Conservation (phyloP, 2,113 vertebrate genomes). For the Sapajus apella region DNA sequence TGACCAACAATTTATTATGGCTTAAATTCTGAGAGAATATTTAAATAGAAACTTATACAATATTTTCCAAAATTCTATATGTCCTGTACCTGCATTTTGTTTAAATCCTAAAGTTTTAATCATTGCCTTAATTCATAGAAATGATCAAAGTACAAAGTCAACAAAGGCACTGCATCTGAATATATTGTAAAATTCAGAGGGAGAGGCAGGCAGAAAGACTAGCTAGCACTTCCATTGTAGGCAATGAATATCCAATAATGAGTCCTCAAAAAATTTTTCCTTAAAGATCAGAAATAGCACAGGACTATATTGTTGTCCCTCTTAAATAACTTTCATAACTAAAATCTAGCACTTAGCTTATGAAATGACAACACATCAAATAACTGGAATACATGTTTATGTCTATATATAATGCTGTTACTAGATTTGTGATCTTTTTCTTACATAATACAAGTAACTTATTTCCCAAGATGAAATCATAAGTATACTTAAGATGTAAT, state of each 20-base stretch:
- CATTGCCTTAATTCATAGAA: neutral
- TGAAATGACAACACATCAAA: neutral
- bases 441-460: neutral
- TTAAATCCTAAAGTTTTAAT: neutral
- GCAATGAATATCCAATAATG: neutral
- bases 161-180: neutral
- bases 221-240: neutral
- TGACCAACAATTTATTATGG: neutral
- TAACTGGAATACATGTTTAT: neutral
- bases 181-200: neutral
- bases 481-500: neutral
- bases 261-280: neutral
- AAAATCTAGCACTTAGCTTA: neutral
- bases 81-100: neutral
- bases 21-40: neutral
- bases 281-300: neutral
- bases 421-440: neutral
- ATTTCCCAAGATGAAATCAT: slow-evolving; percentile 12
- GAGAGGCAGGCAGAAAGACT: neutral
- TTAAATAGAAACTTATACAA: neutral
- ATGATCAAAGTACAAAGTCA: neutral
- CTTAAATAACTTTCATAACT: neutral
- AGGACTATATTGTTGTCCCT: neutral
- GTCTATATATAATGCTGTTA: neutral
- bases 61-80: neutral